Percentiles rank a stretch among this genome's conserved stretches.
Conservation (phyloP, 2,888 invertebrate species). For the Heliconius cydno region DNA sequence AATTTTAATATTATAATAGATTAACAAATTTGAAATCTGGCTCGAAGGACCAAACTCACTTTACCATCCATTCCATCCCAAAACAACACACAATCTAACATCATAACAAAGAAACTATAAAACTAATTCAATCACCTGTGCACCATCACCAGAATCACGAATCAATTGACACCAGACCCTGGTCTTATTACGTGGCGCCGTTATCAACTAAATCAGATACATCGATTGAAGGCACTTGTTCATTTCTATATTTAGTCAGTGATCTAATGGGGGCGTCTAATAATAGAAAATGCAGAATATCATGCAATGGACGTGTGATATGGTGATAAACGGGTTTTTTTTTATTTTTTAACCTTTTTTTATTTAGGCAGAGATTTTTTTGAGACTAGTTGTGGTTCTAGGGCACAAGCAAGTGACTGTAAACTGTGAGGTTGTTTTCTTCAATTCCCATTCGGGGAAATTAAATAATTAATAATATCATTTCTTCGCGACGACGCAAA, state of each 20-base stretch:
- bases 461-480: no score
- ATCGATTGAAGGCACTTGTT: slow-evolving; percentile 46
- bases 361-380: background rate
- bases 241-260: slow-evolving; percentile 70
- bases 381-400: background rate
- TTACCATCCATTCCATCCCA: background rate
- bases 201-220: slow-evolving; percentile 25
- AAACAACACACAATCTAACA: background rate
- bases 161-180: slow-evolving; percentile 15
- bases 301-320: slow-evolving; percentile 49
- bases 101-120: background rate
- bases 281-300: slow-evolving; percentile 69
- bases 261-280: slow-evolving; percentile 59
- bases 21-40: background rate
- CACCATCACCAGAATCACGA: background rate
- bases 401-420: no score
- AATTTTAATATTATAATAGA: no score
- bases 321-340: background rate
- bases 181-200: slow-evolving; percentile 21
- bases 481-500: no score
- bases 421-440: no score
- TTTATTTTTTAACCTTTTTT: background rate
- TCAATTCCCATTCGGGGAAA: no score
- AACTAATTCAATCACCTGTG: slow-evolving; percentile 20
- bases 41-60: background rate